Percentiles rank a stretch among this genome's conserved stretches.
Conservation (phyloP, 2,888 invertebrate genomes). For the Augiades crinisus region DNA sequence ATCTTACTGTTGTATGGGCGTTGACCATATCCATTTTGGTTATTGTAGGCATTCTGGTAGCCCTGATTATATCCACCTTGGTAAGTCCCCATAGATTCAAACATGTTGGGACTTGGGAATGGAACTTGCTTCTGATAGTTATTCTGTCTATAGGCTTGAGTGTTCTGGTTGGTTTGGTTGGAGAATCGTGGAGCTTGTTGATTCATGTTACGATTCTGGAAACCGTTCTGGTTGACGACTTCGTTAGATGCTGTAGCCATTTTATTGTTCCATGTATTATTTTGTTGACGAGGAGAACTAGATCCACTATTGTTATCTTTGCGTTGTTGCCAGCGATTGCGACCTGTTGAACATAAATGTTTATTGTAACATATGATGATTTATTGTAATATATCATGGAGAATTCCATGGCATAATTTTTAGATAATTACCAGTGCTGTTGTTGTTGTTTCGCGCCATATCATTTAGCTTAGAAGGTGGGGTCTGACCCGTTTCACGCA, state of each 20-base stretch:
- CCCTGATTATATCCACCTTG: conserved; percentile 77
- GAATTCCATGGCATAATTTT: background rate
- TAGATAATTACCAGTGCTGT: conserved; percentile 58
- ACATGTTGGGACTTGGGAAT: conserved; percentile 81
- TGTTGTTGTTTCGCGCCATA: conserved; percentile 83
- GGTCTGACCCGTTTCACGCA: conserved; percentile 95
- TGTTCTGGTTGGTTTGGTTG: conserved; percentile 63
- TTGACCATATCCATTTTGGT: conserved; percentile 72
- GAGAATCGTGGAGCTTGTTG: conserved; percentile 77
- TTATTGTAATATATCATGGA: background rate
- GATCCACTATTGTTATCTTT: conserved; percentile 77
- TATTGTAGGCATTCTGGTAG: conserved; percentile 76
- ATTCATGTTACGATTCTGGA: conserved; percentile 59
- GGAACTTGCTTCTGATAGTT: conserved; percentile 78
- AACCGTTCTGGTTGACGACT: conserved; percentile 50
- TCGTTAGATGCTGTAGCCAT: conserved; percentile 62
- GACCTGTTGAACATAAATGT: conserved; percentile 49
- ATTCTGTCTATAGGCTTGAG: conserved; percentile 68
- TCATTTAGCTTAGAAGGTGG: conserved; percentile 91
- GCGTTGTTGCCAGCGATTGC: conserved; percentile 83
- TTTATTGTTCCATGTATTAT: conserved; percentile 78
- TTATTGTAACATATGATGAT: too few species aligned
- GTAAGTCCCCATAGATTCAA: conserved; percentile 80
- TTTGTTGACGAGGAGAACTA: conserved; percentile 74
- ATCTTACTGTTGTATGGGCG: conserved; percentile 68